These are phyloP conservation scores for Eleutherodactylus coqui DNA, from an alignment of 2,797 vertebrate genomes.

Conservation along the genomic window DNA sequence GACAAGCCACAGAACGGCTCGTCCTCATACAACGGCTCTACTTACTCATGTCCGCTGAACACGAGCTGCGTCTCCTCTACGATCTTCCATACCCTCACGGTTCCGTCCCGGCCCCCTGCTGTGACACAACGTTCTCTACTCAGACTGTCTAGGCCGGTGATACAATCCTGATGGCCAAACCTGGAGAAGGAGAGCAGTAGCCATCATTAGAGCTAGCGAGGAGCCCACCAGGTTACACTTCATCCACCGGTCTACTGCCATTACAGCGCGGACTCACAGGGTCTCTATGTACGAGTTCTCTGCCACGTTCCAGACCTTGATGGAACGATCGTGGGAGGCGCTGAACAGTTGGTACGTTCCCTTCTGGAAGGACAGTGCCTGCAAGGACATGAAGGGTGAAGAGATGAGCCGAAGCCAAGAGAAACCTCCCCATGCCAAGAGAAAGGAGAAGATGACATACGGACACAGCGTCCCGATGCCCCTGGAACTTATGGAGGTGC, in stretches of 20 bases:
- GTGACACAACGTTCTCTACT: conserved; percentile 94
- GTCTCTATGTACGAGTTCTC: conserved; percentile 96
- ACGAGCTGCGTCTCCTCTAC: conserved; percentile 95
- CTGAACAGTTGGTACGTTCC: conserved; percentile 94
- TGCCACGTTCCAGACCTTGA: conserved; percentile 96
- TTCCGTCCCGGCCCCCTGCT: conserved; percentile 87
- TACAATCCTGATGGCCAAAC: conserved; percentile 92
- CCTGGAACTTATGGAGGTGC: conserved; percentile 89
- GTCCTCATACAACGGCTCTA: background rate
- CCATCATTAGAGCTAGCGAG: background rate
- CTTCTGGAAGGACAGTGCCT: conserved; percentile 93
- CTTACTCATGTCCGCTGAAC: conserved; percentile 93
- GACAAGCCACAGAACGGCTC: no score
- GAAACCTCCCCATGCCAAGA: background rate
- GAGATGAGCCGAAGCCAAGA: background rate
- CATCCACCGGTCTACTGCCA: background rate
- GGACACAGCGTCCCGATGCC: conserved; percentile 89
- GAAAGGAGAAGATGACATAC: conserved; percentile 74
- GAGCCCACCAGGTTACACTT: background rate
- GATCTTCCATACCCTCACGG: conserved; percentile 95
- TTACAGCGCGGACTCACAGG: conserved; percentile 80
- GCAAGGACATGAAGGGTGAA: background rate
- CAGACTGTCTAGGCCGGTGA: conserved; percentile 90
- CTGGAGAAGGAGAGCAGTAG: conserved; percentile 75
- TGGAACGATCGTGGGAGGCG: conserved; percentile 89